A percentile compares a stretch with the other conserved stretches of the same genome.
phyloP scores from a whole-genome alignment of 2,888 invertebrate genomes.

The Bedellia somnulentella region DNA sequence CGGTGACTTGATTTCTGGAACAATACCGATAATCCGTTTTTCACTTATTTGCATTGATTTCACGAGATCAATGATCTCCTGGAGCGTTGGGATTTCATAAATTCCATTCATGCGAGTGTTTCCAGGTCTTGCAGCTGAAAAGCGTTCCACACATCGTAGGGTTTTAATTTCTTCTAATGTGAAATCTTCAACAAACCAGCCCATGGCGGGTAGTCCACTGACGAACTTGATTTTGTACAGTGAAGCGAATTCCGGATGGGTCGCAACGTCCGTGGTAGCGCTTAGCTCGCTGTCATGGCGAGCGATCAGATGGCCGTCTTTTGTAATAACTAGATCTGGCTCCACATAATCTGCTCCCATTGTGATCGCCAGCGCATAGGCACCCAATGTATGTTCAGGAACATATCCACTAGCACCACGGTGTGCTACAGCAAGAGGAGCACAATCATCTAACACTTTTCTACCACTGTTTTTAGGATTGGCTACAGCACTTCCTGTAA shows the following conservation, averaged over 20 bases:
- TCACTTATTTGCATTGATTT: conserved; percentile 34
- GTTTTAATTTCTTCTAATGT: conserved; percentile 42
- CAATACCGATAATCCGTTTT: conserved; percentile 32
- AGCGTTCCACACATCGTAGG: conserved; percentile 35
- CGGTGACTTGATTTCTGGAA: conserved; percentile 43
- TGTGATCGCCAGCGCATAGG: conserved; percentile 40
- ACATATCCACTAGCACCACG: conserved; percentile 46
- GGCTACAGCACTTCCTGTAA: too few species aligned
- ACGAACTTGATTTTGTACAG: conserved; percentile 30
- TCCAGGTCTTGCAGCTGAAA: conserved; percentile 33
- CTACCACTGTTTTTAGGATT: background rate
- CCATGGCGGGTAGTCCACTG: conserved; percentile 25
- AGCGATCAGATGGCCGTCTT: conserved; percentile 37
- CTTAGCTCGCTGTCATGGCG: conserved; percentile 44
- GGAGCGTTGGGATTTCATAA: conserved; percentile 35
- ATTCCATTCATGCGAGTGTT: conserved; percentile 34
- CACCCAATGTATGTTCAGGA: conserved; percentile 45
- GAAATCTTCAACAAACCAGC: conserved; percentile 51
- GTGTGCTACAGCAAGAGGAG: conserved; percentile 37
- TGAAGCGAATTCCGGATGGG: conserved; percentile 30
- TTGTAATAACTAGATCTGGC: conserved; percentile 45
- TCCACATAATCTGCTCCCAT: conserved; percentile 49
- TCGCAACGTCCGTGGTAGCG: conserved; percentile 31
- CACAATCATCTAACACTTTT: conserved; percentile 13
- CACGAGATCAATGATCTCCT: conserved; percentile 41